A percentile compares a stretch with the other conserved stretches of the same genome.
Conservation (phyloP, 2,113 vertebrate genomes). For the Dromaius novaehollandiae region DNA sequence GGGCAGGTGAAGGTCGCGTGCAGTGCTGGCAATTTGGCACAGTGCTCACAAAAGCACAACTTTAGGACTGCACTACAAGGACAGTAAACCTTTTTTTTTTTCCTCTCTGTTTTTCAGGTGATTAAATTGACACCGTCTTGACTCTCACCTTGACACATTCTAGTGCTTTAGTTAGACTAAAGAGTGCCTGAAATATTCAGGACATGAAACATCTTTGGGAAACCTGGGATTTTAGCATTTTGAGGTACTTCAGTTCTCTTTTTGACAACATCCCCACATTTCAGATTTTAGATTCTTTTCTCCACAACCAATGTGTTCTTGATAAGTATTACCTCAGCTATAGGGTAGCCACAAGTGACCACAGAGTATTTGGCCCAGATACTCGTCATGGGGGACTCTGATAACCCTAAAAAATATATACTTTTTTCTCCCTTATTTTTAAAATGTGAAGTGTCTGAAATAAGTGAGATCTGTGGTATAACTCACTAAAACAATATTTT, state of each 20-base stretch:
- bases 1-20: accelerated
- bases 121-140: too few relatives aligned
- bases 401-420: not conserved
- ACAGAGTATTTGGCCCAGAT: not conserved
- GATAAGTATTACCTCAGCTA: not conserved
- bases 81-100: not conserved
- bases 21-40: accelerated
- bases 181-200: not conserved
- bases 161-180: not conserved
- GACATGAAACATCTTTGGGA: not conserved
- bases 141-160: not conserved
- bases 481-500: not conserved
- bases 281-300: not conserved
- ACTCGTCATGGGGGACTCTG: not conserved
- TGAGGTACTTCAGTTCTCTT: not conserved
- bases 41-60: not conserved
- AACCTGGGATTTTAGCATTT: not conserved
- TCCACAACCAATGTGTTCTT: not conserved
- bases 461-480: not conserved
- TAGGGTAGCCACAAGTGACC: not conserved
- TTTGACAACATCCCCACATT: not conserved
- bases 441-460: not conserved
- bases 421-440: not conserved
- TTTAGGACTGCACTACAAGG: not conserved
- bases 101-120: too few relatives aligned